These are phyloP conservation scores for Ochotona curzoniae DNA, from an alignment of 2,113 vertebrate species.

Conservation along the genomic window DNA sequence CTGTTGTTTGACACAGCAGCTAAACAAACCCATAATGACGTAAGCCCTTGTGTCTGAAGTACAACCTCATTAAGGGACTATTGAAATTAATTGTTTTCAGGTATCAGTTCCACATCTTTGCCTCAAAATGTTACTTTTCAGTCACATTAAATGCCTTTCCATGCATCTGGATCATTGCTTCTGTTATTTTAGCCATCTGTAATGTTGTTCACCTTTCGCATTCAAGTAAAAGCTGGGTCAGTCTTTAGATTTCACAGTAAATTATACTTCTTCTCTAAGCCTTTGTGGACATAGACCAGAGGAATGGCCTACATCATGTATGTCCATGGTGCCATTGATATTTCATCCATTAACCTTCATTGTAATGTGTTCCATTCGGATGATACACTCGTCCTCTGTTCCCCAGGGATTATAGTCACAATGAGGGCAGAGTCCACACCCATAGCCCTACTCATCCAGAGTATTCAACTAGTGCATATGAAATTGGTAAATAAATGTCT, in stretches of 20 bases:
- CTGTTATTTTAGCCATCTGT: background rate
- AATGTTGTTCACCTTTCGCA: background rate
- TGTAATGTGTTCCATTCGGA: background rate
- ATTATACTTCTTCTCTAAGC: background rate
- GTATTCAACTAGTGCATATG: background rate
- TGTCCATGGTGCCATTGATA: background rate
- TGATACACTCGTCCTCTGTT: background rate
- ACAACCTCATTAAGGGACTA: too few relatives aligned
- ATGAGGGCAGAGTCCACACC: background rate
- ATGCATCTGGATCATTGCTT: background rate
- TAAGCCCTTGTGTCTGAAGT: too few relatives aligned
- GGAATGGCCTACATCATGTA: background rate
- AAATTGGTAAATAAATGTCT: background rate
- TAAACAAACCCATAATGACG: too few relatives aligned
- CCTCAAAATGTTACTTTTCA: background rate
- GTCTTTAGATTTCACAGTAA: background rate
- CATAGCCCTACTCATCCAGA: background rate
- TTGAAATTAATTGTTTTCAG: background rate
- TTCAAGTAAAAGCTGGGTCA: background rate
- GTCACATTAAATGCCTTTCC: background rate
- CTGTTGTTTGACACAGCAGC: too few relatives aligned
- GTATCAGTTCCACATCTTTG: background rate
- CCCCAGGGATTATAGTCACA: background rate
- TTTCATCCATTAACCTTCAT: background rate
- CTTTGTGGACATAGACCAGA: background rate